Conservation (phyloP, 2,113 vertebrate species). For the Felis chaus region DNA sequence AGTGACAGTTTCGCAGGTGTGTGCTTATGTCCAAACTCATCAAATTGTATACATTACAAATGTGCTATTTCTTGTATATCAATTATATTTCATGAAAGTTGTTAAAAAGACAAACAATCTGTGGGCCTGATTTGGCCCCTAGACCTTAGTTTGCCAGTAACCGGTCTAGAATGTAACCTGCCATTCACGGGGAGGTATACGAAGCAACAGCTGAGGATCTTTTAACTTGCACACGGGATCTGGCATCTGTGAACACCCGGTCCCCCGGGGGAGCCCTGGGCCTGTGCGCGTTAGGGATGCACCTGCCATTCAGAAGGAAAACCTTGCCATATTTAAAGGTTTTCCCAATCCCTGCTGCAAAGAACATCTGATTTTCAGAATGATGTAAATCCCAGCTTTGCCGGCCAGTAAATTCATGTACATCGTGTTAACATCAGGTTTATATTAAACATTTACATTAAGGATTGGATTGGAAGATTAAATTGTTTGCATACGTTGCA, state of each 20-base stretch:
- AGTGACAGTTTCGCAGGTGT: neutral
- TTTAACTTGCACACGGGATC: neutral
- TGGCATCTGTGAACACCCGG: neutral
- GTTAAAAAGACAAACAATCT: neutral
- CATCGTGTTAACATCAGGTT: constrained; percentile 70
- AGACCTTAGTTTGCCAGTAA: neutral
- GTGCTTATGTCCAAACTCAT: neutral
- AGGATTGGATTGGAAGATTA: constrained; percentile 65
- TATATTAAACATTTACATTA: constrained; percentile 71
- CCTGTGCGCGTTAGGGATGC: neutral
- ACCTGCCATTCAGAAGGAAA: constrained; percentile 53
- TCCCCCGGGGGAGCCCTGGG: neutral
- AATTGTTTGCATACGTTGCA: constrained; percentile 54
- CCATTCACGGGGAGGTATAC: neutral
- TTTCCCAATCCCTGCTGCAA: neutral
- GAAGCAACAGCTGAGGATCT: neutral
- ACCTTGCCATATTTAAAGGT: neutral
- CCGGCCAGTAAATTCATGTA: constrained; percentile 55
- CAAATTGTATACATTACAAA: no score
- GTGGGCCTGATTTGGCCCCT: fast-evolving
- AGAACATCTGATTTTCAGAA: constrained; percentile 63
- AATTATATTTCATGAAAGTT: neutral
- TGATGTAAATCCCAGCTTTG: constrained; percentile 50
- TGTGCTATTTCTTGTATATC: neutral
- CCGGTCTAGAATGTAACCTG: neutral